Conservation (phyloP, 2,797 vertebrate species). For the Platyrinchus mystaceus region DNA sequence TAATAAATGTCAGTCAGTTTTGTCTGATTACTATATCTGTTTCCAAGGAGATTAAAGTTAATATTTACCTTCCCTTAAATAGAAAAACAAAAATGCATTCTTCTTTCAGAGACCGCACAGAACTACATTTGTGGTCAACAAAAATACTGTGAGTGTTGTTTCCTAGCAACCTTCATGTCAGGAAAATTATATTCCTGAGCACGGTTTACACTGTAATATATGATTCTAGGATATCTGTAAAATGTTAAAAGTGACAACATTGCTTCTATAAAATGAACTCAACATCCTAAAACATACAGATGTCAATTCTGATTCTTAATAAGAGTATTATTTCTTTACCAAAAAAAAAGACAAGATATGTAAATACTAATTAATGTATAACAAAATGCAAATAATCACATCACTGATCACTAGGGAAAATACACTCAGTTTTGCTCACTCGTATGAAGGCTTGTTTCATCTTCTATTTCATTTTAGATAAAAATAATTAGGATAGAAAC, state of each 20-base stretch:
- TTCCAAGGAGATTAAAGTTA: not conserved
- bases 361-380: not conserved
- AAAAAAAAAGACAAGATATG: not conserved
- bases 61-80: not conserved
- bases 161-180: conserved; percentile 67
- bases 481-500: not conserved
- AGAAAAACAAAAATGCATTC: not conserved
- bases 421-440: not conserved
- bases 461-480: not conserved
- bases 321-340: not conserved
- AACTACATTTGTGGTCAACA: conserved; percentile 61
- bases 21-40: not conserved
- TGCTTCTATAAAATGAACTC: conserved; percentile 14
- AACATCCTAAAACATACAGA: not conserved
- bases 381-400: not conserved
- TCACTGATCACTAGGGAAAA: not conserved
- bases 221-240: conserved; percentile 16
- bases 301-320: not conserved
- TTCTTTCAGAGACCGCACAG: conserved; percentile 1
- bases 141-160: conserved; percentile 70
- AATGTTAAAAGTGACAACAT: not conserved
- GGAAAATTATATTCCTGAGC: conserved; percentile 52
- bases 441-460: not conserved
- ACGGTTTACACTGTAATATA: conserved; percentile 8
- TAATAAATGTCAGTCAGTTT: not conserved